Evolutionary conservation across 2,888 invertebrate genomes (phyloP).

Genomic region (Patella caerulea): DNA sequence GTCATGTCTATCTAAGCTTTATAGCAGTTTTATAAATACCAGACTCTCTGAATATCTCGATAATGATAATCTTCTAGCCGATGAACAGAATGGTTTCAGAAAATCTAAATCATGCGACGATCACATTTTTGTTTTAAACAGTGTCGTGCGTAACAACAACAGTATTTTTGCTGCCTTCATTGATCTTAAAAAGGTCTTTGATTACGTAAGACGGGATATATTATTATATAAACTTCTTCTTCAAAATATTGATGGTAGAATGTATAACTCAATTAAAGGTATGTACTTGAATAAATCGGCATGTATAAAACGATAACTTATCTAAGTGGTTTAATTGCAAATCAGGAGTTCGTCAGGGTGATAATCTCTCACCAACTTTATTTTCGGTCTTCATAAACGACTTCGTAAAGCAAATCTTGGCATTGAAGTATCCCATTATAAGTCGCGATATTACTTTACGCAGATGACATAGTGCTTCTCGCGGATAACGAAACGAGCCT

Average conservation of each 20-base stretch:
- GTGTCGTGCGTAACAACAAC: neutral
- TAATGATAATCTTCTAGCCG: neutral
- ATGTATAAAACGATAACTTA: slow-evolving; percentile 2
- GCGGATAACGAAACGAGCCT: too few species aligned
- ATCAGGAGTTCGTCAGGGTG: slow-evolving; percentile 9
- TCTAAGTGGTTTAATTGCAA: neutral
- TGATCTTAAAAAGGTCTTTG: slow-evolving; percentile 21
- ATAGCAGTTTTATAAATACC: neutral
- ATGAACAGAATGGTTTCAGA: slow-evolving; percentile 4
- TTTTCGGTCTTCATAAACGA: neutral
- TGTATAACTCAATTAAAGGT: slow-evolving; percentile 22
- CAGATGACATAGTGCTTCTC: too few species aligned
- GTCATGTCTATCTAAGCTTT: slow-evolving; percentile 8
- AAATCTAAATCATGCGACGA: slow-evolving; percentile 1
- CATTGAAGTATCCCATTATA: too few species aligned
- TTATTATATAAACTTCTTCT: slow-evolving; percentile 30
- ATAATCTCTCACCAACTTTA: slow-evolving; percentile 7
- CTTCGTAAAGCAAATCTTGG: too few species aligned
- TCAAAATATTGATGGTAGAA: slow-evolving; percentile 25
- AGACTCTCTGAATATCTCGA: neutral
- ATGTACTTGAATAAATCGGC: neutral
- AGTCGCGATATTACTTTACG: too few species aligned
- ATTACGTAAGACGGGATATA: slow-evolving; percentile 28
- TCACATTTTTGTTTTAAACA: neutral
- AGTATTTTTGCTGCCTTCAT: neutral